Conservation (phyloP, 2,888 invertebrate species). For the Drosophila maculinotata region DNA sequence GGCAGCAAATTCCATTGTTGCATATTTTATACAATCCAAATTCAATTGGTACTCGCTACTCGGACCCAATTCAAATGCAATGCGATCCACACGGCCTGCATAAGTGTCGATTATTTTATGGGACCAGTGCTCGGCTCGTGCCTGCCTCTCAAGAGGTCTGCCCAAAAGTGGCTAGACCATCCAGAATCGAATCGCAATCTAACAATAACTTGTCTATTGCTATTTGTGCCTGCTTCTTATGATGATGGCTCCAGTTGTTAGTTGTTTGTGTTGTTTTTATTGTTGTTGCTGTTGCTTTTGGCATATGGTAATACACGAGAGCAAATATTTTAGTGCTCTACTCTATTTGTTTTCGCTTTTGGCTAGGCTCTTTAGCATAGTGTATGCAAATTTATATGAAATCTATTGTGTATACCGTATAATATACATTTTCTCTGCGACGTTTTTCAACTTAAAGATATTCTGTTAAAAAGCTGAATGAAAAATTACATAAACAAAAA, state of each 20-base stretch:
- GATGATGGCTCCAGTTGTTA: conserved; percentile 15
- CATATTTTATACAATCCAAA: conserved; percentile 46
- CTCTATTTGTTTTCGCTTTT: conserved; percentile 50
- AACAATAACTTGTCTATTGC: conserved; percentile 33
- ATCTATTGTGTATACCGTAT: conserved; percentile 16
- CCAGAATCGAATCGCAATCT: conserved; percentile 24
- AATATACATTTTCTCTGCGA: too few relatives aligned
- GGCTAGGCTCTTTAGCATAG: conserved; percentile 34
- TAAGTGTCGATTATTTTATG: conserved; percentile 50
- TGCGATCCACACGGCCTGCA: conserved; percentile 38
- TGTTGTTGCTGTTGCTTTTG: conserved; percentile 25
- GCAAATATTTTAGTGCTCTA: conserved; percentile 42
- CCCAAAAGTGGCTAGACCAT: conserved; percentile 44
- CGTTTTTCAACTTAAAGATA: too few relatives aligned
- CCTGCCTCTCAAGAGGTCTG: conserved; percentile 38
- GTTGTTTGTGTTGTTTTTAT: conserved; percentile 3
- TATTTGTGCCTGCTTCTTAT: conserved; percentile 26
- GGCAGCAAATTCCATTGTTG: conserved; percentile 66
- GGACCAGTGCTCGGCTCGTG: not conserved
- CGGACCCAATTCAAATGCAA: conserved; percentile 54
- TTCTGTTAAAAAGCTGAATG: too few relatives aligned
- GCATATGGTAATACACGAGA: conserved; percentile 40
- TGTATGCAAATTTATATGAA: conserved; percentile 54
- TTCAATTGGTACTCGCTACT: conserved; percentile 9
- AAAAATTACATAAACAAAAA: too few relatives aligned